Percentiles rank a stretch among this genome's conserved stretches.
phyloP scores from a whole-genome alignment of 2,113 vertebrate genomes.

The Erinaceus europaeus region DNA sequence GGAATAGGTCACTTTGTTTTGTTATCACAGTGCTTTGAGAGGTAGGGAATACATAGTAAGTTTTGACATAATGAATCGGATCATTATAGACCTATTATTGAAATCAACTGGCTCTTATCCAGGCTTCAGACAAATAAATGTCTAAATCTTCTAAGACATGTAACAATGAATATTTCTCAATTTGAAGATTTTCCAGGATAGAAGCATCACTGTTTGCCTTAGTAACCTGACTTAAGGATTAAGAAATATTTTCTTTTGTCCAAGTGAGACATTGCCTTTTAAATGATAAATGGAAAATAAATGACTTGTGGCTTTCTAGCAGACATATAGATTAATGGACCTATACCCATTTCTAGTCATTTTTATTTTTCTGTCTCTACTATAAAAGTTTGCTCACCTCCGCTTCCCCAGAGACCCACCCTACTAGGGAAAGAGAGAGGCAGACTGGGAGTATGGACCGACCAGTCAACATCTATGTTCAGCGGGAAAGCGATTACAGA shows the following conservation, averaged over 20 bases:
- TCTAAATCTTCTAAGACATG: neutral
- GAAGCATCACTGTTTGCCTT: neutral
- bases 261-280: neutral
- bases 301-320: neutral
- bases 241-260: neutral
- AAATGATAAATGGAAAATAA: neutral
- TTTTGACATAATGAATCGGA: constrained; percentile 1
- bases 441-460: no score
- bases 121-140: neutral
- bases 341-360: neutral
- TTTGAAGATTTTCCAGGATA: neutral
- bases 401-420: no score
- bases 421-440: no score
- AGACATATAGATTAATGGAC: neutral
- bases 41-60: no score
- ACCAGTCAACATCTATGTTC: no score
- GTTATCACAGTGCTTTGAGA: neutral
- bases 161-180: neutral
- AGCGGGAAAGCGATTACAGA: no score
- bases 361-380: neutral
- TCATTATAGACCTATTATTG: neutral
- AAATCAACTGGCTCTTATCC: neutral
- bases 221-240: neutral
- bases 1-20: no score
- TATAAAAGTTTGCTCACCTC: no score